These are phyloP conservation scores for Manis crassicaudata DNA, from an alignment of 2,797 vertebrate genomes.

Conservation along the genomic window DNA sequence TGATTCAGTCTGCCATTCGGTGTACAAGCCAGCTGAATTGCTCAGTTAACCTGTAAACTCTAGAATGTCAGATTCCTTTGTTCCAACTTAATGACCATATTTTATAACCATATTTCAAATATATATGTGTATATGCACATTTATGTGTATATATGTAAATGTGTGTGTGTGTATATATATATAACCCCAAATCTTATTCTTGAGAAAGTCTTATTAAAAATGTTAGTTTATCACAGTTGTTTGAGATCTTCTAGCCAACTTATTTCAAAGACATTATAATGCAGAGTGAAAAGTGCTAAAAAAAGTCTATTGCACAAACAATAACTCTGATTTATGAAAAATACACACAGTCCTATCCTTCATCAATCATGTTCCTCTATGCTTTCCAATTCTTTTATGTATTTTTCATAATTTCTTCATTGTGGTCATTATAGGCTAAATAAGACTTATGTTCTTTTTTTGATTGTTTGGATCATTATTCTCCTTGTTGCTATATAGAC, in stretches of 20 bases:
- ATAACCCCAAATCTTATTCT: neutral
- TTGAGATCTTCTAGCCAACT: neutral
- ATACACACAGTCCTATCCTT: neutral
- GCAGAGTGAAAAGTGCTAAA: neutral
- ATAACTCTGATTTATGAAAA: neutral
- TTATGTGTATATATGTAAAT: neutral
- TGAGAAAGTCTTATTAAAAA: neutral
- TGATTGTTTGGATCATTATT: neutral
- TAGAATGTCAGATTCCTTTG: neutral
- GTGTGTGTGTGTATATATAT: neutral
- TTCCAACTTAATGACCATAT: neutral
- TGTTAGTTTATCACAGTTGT: neutral
- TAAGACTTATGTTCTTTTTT: neutral
- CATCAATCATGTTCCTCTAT: neutral
- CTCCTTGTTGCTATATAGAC: neutral
- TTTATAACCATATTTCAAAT: neutral
- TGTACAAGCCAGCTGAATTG: neutral
- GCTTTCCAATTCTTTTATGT: neutral
- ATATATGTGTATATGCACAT: neutral
- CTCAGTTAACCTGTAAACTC: neutral
- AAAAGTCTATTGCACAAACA: neutral
- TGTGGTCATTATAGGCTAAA: neutral
- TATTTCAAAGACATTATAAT: conserved; percentile 35
- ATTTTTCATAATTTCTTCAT: neutral
- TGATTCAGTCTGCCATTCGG: neutral